Conservation (phyloP, 2,113 vertebrate genomes). For the Channa maculata region DNA sequence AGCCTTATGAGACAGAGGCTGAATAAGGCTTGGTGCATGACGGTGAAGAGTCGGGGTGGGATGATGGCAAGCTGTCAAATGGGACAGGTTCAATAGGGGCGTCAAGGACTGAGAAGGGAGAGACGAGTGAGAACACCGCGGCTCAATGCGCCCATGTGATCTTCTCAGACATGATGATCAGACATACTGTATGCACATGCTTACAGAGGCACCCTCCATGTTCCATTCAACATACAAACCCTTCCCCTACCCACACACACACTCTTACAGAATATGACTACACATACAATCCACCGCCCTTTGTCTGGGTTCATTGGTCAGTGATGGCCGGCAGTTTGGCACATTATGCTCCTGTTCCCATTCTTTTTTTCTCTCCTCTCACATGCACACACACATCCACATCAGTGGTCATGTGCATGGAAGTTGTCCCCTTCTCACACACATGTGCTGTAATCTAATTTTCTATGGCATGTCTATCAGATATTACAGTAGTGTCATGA, state of each 20-base stretch:
- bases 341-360: constrained; percentile 30
- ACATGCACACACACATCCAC: constrained; percentile 12
- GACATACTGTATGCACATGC: constrained; percentile 40
- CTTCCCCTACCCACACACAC: constrained; percentile 10
- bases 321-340: constrained; percentile 48
- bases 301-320: constrained; percentile 75
- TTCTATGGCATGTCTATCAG: constrained; percentile 51
- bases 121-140: constrained; percentile 15
- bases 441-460: constrained; percentile 52
- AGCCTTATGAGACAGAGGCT: constrained; percentile 34
- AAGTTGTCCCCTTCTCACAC: constrained; percentile 58
- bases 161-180: constrained; percentile 35
- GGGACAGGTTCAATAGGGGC: constrained; percentile 62
- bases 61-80: constrained; percentile 58
- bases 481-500: constrained; percentile 73
- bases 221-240: constrained; percentile 26
- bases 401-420: constrained; percentile 62
- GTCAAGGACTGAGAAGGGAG: constrained; percentile 25
- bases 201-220: constrained; percentile 6
- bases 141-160: constrained; percentile 69
- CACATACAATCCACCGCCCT: constrained; percentile 72
- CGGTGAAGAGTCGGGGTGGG: constrained; percentile 28
- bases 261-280: constrained; percentile 23
- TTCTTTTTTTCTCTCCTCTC: constrained; percentile 1
- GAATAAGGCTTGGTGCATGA: constrained; percentile 31